These are phyloP conservation scores for Nansenia antarctica DNA, from an alignment of 2,113 vertebrate genomes.

Conservation along the genomic window DNA sequence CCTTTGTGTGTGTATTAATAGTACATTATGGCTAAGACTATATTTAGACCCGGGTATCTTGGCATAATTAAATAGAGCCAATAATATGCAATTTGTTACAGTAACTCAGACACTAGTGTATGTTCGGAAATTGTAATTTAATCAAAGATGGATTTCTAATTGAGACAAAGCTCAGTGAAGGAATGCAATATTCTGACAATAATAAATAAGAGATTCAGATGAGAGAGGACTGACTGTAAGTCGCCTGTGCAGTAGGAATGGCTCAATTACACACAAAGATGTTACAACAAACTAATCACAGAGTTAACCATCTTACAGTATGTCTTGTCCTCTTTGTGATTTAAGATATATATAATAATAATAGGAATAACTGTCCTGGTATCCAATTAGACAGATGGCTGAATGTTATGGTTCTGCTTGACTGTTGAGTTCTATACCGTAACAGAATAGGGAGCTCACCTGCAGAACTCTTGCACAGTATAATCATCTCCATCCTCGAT, in stretches of 20 bases:
- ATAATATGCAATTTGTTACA: background rate
- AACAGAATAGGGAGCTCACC: background rate
- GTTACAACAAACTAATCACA: background rate
- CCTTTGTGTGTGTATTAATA: constrained; percentile 28
- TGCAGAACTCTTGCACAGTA: background rate
- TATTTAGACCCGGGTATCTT: constrained; percentile 1
- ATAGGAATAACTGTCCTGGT: background rate
- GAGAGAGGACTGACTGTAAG: background rate
- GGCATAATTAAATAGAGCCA: constrained; percentile 12
- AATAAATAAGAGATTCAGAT: background rate
- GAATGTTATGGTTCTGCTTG: background rate
- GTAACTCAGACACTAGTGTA: background rate
- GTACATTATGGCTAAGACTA: constrained; percentile 33
- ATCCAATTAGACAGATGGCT: background rate
- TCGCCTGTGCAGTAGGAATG: no score
- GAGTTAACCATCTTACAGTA: background rate
- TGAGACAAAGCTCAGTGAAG: background rate
- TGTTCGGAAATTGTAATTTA: background rate
- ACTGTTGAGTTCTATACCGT: background rate
- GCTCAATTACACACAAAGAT: background rate
- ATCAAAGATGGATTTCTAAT: background rate
- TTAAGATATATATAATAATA: background rate
- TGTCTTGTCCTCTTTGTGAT: background rate
- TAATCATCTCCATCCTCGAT: background rate
- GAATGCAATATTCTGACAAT: background rate